These are phyloP conservation scores for roundworm (Caenorhabditis elegans) DNA, from an alignment of 1,140 invertebrate genomes.

Conservation along the genomic window DNA sequence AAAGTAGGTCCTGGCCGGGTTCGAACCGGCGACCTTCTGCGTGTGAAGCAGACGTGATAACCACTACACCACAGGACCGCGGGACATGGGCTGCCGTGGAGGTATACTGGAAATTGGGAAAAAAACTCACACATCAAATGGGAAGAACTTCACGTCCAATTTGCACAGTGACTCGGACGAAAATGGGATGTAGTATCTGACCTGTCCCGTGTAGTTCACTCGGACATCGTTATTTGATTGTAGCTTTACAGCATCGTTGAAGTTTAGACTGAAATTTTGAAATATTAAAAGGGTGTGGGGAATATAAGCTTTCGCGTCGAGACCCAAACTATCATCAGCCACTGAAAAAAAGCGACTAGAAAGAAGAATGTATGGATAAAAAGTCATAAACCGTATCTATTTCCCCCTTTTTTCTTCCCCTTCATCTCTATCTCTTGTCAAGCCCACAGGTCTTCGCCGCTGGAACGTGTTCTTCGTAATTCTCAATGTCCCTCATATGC, in stretches of 20 bases:
- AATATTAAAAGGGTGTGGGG: neutral
- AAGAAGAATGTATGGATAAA: neutral
- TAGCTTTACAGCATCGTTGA: constrained; percentile 66
- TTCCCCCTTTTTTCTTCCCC: too few relatives aligned
- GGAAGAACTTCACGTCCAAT: constrained; percentile 66
- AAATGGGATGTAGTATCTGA: constrained; percentile 65
- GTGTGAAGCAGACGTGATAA: constrained; percentile 56
- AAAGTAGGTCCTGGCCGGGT: constrained; percentile 48
- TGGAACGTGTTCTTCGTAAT: neutral
- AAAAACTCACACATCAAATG: constrained; percentile 62
- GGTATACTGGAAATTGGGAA: too few relatives aligned
- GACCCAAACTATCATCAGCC: neutral
- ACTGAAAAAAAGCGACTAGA: neutral
- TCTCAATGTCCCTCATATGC: neutral
- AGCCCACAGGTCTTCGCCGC: too few relatives aligned
- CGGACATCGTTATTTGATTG: constrained; percentile 63
- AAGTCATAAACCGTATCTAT: neutral
- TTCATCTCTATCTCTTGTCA: too few relatives aligned
- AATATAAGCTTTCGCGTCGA: neutral
- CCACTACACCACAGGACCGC: constrained; percentile 52
- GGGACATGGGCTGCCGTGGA: neutral
- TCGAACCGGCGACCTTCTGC: constrained; percentile 56
- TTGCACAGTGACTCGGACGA: constrained; percentile 57
- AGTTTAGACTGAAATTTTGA: constrained; percentile 56
- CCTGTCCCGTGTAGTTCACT: constrained; percentile 63